Percentiles rank a stretch among this genome's conserved stretches.
Conservation (phyloP, 2,888 invertebrate species). For the Spilosoma lubricipeda region DNA sequence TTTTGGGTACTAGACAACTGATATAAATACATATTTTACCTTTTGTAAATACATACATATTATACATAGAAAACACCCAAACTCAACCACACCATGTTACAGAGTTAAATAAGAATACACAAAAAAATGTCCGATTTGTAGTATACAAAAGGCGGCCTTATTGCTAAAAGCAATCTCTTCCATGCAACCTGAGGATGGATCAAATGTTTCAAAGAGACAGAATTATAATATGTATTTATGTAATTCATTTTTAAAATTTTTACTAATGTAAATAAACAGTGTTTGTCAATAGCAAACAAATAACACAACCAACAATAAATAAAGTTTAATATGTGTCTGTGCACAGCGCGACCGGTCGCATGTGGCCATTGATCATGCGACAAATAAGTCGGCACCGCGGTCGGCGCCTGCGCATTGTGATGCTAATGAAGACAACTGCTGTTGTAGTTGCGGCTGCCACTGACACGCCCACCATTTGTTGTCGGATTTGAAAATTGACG, state of each 20-base stretch:
- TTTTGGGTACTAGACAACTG: too few relatives aligned
- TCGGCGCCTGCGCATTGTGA: conserved; percentile 46
- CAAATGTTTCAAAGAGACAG: too few relatives aligned
- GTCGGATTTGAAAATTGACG: conserved; percentile 1
- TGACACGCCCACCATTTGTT: conserved; percentile 56
- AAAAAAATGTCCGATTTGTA: too few relatives aligned
- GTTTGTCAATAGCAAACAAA: not conserved
- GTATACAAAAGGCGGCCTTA: too few relatives aligned
- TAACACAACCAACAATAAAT: conserved; percentile 41
- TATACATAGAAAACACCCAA: too few relatives aligned
- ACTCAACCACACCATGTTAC: too few relatives aligned
- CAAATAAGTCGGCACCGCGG: conserved; percentile 33
- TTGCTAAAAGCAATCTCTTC: too few relatives aligned
- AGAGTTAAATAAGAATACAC: too few relatives aligned
- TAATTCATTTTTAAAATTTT: not conserved
- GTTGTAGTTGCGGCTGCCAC: conserved; percentile 47
- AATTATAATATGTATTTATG: too few relatives aligned
- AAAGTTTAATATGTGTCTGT: conserved; percentile 29
- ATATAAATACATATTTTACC: too few relatives aligned
- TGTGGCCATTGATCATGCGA: conserved; percentile 45
- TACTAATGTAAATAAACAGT: not conserved
- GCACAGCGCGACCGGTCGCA: conserved; percentile 38
- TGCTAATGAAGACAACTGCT: conserved; percentile 50
- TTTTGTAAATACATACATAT: too few relatives aligned
- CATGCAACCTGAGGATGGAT: too few relatives aligned